These are phyloP conservation scores for Arvicanthis niloticus DNA, from an alignment of 2,113 vertebrate species.

Conservation along the genomic window DNA sequence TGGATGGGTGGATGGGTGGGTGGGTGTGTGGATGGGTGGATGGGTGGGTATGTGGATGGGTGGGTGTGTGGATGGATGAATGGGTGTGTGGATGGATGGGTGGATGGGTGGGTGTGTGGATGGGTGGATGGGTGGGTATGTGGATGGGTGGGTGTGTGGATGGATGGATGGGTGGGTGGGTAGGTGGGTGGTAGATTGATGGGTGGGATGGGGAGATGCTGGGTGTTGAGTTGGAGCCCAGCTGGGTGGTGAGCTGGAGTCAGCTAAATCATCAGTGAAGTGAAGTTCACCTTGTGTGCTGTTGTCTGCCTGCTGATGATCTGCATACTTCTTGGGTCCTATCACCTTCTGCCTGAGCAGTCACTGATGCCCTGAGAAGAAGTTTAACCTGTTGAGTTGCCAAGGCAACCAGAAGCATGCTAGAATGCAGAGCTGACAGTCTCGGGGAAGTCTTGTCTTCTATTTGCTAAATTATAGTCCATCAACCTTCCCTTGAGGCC, in stretches of 20 bases:
- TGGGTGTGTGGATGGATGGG: no score
- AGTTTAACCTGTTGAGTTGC: slow-evolving; percentile 72
- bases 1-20: no score
- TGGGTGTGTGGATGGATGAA: no score
- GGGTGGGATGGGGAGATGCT: background rate
- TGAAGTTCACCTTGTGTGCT: background rate
- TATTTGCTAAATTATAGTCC: slow-evolving; percentile 30
- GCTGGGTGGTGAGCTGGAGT: no score
- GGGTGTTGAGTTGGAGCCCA: background rate
- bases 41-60: no score
- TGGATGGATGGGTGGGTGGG: background rate
- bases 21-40: no score
- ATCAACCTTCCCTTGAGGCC: background rate
- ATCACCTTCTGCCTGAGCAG: slow-evolving; percentile 62
- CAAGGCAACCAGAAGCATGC: slow-evolving; percentile 68
- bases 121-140: no score
- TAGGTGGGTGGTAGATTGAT: background rate
- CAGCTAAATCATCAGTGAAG: background rate
- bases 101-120: no score
- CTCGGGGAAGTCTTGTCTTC: slow-evolving; percentile 36
- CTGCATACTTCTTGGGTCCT: background rate
- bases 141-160: background rate
- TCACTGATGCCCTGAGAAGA: slow-evolving; percentile 59
- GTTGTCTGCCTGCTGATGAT: background rate
- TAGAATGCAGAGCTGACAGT: slow-evolving; percentile 33